Evolutionary conservation across 1,140 invertebrate genomes (phyloP), one percentile per base, ranked within the genome.

Genomic region (Caenorhabditis tropicalis): DNA sequence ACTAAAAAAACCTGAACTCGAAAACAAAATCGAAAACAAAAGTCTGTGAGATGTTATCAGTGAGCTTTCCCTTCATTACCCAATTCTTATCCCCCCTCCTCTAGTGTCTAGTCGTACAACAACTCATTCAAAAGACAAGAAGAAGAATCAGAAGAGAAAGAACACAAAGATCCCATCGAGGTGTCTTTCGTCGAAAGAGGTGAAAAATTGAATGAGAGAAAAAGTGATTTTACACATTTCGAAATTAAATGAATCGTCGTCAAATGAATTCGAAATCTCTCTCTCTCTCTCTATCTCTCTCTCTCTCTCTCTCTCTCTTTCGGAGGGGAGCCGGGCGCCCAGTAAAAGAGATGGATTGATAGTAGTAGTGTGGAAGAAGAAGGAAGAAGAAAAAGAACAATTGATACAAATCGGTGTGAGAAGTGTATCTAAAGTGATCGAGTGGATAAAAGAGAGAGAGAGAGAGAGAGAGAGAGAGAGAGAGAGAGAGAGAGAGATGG

Each of bases 381-480:
- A 86, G 82, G 70, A 79, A 46, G 79, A 86, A 88, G 79, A 87
- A 88, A 65, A 88, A 87, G 39, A 87, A 86, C 49, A 88, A 87
- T 79, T 88, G 89, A 31, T 81, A 81, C 65, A 74, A 74, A 74
- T 74, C 36, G 58, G 58, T 65, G 29, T 65, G 29, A 65, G 31
- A 65, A 56, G 53, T 56, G 39, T 43, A 43, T 43, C 39, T 12
- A 43, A 43, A 43, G 39, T 43, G 39, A 43, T 43, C 39, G 39
- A 43, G 39, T 43, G 39, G 39, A 53, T 53, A 4, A 53, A 21
- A 16, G 49, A 53, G n/a, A n/a, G n/a, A n/a, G n/a, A n/a, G n/a
- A n/a, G n/a, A n/a, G n/a, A n/a, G n/a, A n/a, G n/a, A n/a, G n/a
- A n/a, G n/a, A n/a, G n/a, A n/a, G n/a, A n/a, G n/a, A n/a, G n/a